Evolutionary conservation across 2,797 vertebrate species (phyloP).

Genomic region (Mormyrops attenuatus): DNA sequence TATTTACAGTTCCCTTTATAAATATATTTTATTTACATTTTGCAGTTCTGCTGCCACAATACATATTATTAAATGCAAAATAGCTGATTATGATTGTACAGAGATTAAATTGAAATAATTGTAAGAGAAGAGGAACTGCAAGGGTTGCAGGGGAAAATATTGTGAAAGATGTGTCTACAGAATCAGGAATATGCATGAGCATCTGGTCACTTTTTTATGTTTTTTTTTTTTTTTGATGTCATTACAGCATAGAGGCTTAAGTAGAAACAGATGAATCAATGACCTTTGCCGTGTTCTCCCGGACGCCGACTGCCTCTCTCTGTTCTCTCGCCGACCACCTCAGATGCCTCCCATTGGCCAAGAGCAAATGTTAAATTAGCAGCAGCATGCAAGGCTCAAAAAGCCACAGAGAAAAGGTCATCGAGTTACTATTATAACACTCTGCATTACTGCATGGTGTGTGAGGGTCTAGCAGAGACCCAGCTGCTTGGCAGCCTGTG

Average conservation of each 20-base stretch:
- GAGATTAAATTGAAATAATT: neutral
- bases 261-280: constrained; percentile 53
- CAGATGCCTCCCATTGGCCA: constrained; percentile 46
- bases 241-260: constrained; percentile 11
- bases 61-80: neutral
- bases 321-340: constrained; percentile 49
- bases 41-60: neutral
- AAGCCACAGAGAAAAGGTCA: constrained; percentile 62
- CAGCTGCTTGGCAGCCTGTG: neutral
- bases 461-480: neutral
- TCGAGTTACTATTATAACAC: constrained; percentile 55
- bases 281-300: constrained; percentile 58
- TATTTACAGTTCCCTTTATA: neutral
- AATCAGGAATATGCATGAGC: constrained; percentile 16
- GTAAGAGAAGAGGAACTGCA: neutral
- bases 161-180: constrained; percentile 15
- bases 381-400: constrained; percentile 56
- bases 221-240: neutral
- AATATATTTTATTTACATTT: neutral
- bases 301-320: constrained; percentile 35
- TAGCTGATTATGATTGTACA: neutral
- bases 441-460: constrained; percentile 43
- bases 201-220: constrained; percentile 23
- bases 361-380: constrained; percentile 67
- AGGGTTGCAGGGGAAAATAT: neutral